Evolutionary conservation across 2,113 vertebrate genomes (phyloP), one percentile per base, ranked within the genome.

Genomic region (Isichthys henryi): DNA sequence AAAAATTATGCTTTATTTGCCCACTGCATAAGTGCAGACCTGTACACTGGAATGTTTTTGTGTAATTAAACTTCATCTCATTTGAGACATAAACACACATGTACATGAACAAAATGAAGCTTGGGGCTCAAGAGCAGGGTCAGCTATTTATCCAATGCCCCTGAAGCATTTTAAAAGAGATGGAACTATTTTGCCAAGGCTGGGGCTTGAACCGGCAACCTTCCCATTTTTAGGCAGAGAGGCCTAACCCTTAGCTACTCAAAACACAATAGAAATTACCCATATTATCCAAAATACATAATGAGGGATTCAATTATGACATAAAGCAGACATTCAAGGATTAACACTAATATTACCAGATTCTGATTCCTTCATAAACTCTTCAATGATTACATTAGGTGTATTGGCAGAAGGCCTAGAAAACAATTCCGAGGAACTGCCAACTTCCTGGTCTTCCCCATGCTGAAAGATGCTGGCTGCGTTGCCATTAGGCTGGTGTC

Each of bases 371-470:
- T 96, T 95, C 88, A 95, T 82, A 90, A 97, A 89, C 93, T 97
- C 97, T 92, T 98, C 97, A 90, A 97, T 93, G 77, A 97, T 94
- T 23, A 97, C 93, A 91, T 97, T 94, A 91, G 96, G 94, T 23
- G 77, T 91, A 0, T 43, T 43, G 27, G 84, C 93, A 92, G 5
- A 19, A 39, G 48, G 77, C 39, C 70, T 90, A 2, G 19, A 85
- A 39, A 19, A 39, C 5, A 39, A 39, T 77, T 39, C 15, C 0
- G 13, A 39, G 31, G 35, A 7, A 80, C 35, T 80, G 35, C 15
- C 74, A 80, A 43, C 43, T 80, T 80, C 74, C 74, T 80, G 74
- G 11, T 80, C 7, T 80, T 39, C 13, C 39, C 15, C 74, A 17
- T 80, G 31, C 35, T 5, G 0, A 80, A 80, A 80, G 39, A 80